Evolutionary conservation across 2,888 invertebrate genomes (phyloP), one percentile per base, ranked within the genome.

Genomic region (Lasioglossum malachurum): DNA sequence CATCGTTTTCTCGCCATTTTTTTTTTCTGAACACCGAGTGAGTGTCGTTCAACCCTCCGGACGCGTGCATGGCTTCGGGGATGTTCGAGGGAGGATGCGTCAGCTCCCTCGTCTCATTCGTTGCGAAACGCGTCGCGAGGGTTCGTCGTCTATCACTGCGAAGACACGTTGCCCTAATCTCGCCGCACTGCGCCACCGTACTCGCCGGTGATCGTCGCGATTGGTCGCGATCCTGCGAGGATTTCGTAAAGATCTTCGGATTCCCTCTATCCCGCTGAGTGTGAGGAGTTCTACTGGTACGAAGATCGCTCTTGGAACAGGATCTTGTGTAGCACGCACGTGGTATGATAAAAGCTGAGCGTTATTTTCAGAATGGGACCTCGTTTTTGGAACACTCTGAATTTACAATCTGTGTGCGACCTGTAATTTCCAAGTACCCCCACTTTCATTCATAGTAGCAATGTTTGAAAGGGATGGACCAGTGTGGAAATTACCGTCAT

Each of bases 21-120:
- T 41, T 46, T 71, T 67, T 16, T 67, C 27, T 27, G 57, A 23
- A 57, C 74, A 71, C 44, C 41, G 64, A 78, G 72, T 44, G 72
- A 84, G 84, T 85, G 76, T 74, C 27, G 27, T 75, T 84, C 53
- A 75, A 84, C 57, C 67, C 53, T 41, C 31, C n/a, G 57, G 19
- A 8, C 35, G 16, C 44, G 35, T 74, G 35, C 31, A 57, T 53
- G 41, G 57, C n/a, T 35, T 7, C 53, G 19, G 53, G 41, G 77
- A 80, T 53, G 41, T 41, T 67, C 31, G 31, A n/a, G 16, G 75
- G n/a, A 46, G 44, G 35, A 38, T 23, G 23, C 12, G 23, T 41
- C 41, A 10, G 38, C 35, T 19, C 12, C 38, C 16, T 16, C 8
- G 8, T 67, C 19, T 71, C 4, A 57, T 27, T 77, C 31, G 27